Conservation (phyloP, 2,888 invertebrate species). For the Sepiola atlantica region DNA sequence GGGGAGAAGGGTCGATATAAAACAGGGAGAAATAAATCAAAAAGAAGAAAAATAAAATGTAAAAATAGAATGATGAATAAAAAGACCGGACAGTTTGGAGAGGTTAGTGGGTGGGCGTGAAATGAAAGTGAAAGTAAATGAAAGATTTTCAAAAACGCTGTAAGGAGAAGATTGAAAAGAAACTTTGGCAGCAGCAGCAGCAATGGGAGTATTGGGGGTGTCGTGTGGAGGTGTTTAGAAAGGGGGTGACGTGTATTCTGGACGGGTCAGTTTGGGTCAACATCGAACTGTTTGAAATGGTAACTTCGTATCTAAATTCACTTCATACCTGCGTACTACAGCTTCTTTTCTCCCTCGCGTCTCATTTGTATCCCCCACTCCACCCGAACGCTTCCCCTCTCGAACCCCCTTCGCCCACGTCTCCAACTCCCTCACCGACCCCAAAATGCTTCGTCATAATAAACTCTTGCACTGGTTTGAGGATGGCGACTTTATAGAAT, state of each 20-base stretch:
- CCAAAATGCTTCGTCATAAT: slow-evolving; percentile 5
- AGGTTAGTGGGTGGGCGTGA: not conserved
- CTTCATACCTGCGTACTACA: not conserved
- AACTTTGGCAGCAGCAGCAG: not conserved
- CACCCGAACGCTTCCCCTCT: not conserved
- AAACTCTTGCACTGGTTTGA: not conserved
- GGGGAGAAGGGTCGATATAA: not conserved
- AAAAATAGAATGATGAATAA: not conserved
- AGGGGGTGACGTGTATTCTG: not conserved
- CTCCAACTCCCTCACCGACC: not conserved
- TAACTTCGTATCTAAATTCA: slow-evolving; percentile 20
- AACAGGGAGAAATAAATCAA: not conserved
- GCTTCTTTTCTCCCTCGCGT: not conserved
- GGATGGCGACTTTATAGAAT: not conserved
- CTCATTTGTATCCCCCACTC: not conserved
- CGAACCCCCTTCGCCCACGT: not conserved
- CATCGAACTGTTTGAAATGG: slow-evolving; percentile 21
- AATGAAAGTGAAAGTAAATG: slow-evolving; percentile 20
- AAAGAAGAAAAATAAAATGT: not conserved
- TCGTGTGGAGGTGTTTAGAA: no score
- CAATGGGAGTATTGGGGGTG: not conserved
- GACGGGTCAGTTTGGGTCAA: slow-evolving; percentile 22
- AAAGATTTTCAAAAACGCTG: slow-evolving; percentile 6
- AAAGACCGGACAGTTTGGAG: not conserved
- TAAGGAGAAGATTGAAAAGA: not conserved